Evolutionary conservation across 2,888 invertebrate genomes (phyloP), one percentile per base, ranked within the genome.

Genomic region (Coleophora deauratella): DNA sequence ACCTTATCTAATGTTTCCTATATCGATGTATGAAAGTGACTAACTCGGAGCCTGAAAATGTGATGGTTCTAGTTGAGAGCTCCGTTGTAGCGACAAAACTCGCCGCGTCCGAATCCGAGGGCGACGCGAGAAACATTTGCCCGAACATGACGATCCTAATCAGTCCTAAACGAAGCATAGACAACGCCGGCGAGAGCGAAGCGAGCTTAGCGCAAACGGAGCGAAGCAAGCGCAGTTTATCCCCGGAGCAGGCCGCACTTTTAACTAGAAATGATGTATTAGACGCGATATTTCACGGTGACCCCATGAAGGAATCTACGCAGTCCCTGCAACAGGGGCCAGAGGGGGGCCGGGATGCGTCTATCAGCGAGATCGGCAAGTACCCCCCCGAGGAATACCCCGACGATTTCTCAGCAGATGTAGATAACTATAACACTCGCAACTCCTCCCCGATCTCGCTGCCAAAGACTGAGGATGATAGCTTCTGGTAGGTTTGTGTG

Each of bases 331-430:
- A 70, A 12, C 51, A 66, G 45, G 48, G 59, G n/a, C 43, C 60
- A 2, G 57, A 63, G 13, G 9, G 28, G 1, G 28, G 10, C 28
- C 28, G 62, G 35, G 62, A 60, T 3, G 37, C 53, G 13, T 53
- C 56, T 0, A 27, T 49, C 0, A 60, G 53, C 13, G 65, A 65
- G 1, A 41, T 43, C n/a, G 66, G 62, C 1, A 57, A 55, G 33
- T 54, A 46, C 3, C 46, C 41, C 0, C 36, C 34, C 2, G 66
- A 60, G 0, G 67, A 68, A 3, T 72, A 69, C 38, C 47, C 55
- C 0, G 74, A 74, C 11, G 75, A 80, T 28, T 76, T 75, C n/a
- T n/a, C n/a, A n/a, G n/a, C 37, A 0, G 79, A 79, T 31, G 70
- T 72, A 0, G 80, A 80, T 35, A 72, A 77, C 44, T 72, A 72